Base-by-base conservation (phyloP, 2,888 invertebrate species). In the Coleophora deauratella region DNA sequence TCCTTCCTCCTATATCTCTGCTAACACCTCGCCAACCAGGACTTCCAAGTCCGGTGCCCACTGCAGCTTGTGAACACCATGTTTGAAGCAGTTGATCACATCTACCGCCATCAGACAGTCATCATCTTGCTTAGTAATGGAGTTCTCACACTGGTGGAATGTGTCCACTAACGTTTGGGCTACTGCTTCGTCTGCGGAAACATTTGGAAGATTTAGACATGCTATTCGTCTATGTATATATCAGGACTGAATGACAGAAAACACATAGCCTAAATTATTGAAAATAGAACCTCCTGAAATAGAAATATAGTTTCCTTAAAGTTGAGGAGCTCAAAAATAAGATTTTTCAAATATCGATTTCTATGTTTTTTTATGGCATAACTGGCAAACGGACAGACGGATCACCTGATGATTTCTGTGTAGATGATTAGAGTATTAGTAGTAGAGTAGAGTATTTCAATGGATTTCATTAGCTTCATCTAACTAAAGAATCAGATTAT, bases 1-100 rank as follows among this genome's bases (percentile, higher is more conserved):
- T 21, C 6, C 21, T 21, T 21, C 1, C 9, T 13, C 11, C 31
- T 59, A 71, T 0, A 56, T 45, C 52, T 72, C 71, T 37, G 72
- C 60, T 12, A 75, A 38, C 0, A 74, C 42, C 28, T 74, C 74
- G 8, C 57, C 75, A 0, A 69, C 37, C 0, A 67, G 40, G 0
- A 75, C 44, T 0, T 74, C 72, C 54, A 66, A 48, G 41, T 46
- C 47, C 0, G 76, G 76, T 2, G 72, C 69, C 73, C 75, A 73
- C 46, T 72, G 56, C 8, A 72, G 58, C 43, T 74, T 67, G 46
- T 75, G 72, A 27, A 75, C 65, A 47, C 67, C 69, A 0, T 41
- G 48, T 43, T 73, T 72, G 60, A 76, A 77, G 52, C 77, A 77
- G 37, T 55, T 66, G 39, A 62, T 62, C 9, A 72, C 46, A 33